Evolutionary conservation across 2,888 invertebrate genomes (phyloP), one percentile per base, ranked within the genome.

Genomic region (Tholera decimalis): DNA sequence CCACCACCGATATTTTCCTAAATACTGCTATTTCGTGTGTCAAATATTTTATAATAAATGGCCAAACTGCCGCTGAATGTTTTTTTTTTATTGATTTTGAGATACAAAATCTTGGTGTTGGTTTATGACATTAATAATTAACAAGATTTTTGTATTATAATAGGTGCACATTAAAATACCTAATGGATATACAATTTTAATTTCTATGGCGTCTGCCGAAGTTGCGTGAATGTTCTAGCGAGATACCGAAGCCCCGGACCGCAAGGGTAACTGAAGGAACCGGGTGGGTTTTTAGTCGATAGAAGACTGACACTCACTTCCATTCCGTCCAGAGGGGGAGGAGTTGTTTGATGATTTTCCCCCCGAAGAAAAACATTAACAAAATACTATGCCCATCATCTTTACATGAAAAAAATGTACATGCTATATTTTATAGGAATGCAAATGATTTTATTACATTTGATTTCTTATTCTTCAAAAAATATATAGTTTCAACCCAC

Each of bases 41-140:
- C 75, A 81, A 71, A 79, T 70, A 74, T 74, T 57, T 58, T 64
- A 44, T 77, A 68, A 74, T 62, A 33, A 62, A 56, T 58, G 57
- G 55, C 44, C 54, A 63, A 72, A 77, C 67, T 55, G 67, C 64
- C 64, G 70, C 68, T 62, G 64, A 70, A 74, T 63, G 30, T 51
- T 44, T 62, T 65, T 70, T 74, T 78, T 64, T 55, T 68, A 46
- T 65, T 46, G 56, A 44, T 55, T 49, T 56, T 64, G 49, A 51
- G 64, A 65, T 50, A 65, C 37, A 46, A 60, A 57, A 57, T 78
- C 59, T 46, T 49, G 37, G n/a, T 54, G 47, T 72, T 73, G 46
- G 44, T 49, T 73, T 67, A 57, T 74, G 51, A 37, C 49, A 49
- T 57, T 59, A 66, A 49, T 79, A 60, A n/a, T n/a, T n/a, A 49